A percentile compares a stretch with the other conserved stretches of the same genome.
phyloP scores from a whole-genome alignment of 2,113 vertebrate species.

The Sinocyclocheilus maitianheensis region DNA sequence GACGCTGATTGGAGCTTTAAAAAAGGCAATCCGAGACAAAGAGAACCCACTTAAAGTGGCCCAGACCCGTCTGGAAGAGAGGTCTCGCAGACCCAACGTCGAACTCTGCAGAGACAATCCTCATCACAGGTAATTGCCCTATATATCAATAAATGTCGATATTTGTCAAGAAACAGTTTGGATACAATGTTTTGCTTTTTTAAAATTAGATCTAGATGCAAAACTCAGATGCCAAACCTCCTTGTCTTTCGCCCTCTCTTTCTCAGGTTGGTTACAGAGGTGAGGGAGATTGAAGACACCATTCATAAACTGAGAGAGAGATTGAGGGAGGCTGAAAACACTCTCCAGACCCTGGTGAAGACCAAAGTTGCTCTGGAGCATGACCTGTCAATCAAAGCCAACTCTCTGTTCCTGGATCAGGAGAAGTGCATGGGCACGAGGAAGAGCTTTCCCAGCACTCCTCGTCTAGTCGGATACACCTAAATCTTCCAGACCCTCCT shows the following conservation, averaged over 20 bases:
- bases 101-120: slow-evolving; percentile 89
- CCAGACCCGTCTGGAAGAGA: slow-evolving; percentile 89
- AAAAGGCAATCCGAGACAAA: slow-evolving; percentile 86
- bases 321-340: slow-evolving; percentile 83
- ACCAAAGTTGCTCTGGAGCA: slow-evolving; percentile 86
- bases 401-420: slow-evolving; percentile 91
- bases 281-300: slow-evolving; percentile 85
- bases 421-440: slow-evolving; percentile 94
- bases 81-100: slow-evolving; percentile 83
- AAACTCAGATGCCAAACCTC: neutral
- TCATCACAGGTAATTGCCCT: slow-evolving; percentile 76
- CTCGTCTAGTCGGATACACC: slow-evolving; percentile 81
- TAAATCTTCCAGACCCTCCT: slow-evolving; percentile 59
- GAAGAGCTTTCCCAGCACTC: slow-evolving; percentile 86
- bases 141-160: no score
- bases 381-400: slow-evolving; percentile 88
- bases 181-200: neutral
- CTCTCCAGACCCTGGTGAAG: slow-evolving; percentile 82
- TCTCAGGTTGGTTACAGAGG: slow-evolving; percentile 85
- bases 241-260: neutral
- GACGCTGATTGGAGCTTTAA: slow-evolving; percentile 83
- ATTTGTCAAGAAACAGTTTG: neutral
- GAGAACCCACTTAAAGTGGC: slow-evolving; percentile 85
- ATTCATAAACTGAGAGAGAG: slow-evolving; percentile 83
- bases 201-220: neutral